A percentile compares a stretch with the other conserved stretches of the same genome.
These are phyloP conservation scores for Chlorops oryzae DNA, from an alignment of 1,140 invertebrate species.

Conservation along the genomic window DNA sequence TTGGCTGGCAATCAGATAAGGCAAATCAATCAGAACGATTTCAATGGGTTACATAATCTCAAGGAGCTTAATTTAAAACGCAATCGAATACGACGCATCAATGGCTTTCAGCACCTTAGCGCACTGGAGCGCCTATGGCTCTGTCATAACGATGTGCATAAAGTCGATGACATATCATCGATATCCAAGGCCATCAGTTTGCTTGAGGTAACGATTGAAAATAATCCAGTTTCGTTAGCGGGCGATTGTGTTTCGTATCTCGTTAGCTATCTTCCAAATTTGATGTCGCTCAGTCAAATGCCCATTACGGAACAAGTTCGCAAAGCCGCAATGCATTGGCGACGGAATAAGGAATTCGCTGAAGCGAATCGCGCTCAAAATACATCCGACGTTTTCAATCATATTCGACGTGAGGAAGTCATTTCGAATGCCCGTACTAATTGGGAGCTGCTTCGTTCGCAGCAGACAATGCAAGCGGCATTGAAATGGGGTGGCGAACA, in stretches of 20 bases:
- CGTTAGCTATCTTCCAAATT: conserved; percentile 67
- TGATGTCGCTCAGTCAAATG: conserved; percentile 65
- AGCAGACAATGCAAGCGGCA: conserved; percentile 53
- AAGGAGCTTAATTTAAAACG: conserved; percentile 81
- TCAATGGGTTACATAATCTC: conserved; percentile 68
- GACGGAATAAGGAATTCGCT: conserved; percentile 65
- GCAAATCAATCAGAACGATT: conserved; percentile 63
- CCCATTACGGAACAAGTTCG: conserved; percentile 70
- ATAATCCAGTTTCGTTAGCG: conserved; percentile 71
- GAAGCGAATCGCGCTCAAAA: conserved; percentile 61
- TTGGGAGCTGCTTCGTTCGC: conserved; percentile 69
- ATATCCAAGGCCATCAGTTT: conserved; percentile 66
- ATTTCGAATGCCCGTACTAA: conserved; percentile 75
- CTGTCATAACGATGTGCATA: conserved; percentile 49
- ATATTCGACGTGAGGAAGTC: conserved; percentile 64
- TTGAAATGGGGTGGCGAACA: conserved; percentile 18
- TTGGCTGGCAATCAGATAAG: conserved; percentile 83
- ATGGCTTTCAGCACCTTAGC: conserved; percentile 68
- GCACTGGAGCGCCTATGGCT: conserved; percentile 44
- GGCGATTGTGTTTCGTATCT: conserved; percentile 72
- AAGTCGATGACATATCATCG: conserved; percentile 75
- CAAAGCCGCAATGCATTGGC: conserved; percentile 66
- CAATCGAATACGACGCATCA: conserved; percentile 73
- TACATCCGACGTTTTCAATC: conserved; percentile 60
- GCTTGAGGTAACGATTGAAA: conserved; percentile 77